A percentile compares a stretch with the other conserved stretches of the same genome.
phyloP scores from a whole-genome alignment of 92 coral and sea anemone species.

The Parazoanthus darwini region DNA sequence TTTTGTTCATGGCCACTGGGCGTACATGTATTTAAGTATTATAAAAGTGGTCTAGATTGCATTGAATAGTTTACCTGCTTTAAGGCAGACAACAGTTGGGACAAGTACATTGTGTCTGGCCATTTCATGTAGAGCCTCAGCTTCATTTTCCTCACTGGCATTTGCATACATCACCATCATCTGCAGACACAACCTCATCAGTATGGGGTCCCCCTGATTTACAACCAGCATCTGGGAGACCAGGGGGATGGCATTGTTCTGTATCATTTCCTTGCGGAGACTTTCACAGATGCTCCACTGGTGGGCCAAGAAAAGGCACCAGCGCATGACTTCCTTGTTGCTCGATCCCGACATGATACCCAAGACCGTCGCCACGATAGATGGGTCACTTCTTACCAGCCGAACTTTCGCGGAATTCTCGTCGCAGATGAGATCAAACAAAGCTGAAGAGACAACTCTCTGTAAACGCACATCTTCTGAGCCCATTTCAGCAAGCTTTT shows the following conservation, averaged over 20 bases:
- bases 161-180: slow-evolving; percentile 92
- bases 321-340: slow-evolving; percentile 86
- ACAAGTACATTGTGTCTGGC: slow-evolving; percentile 70
- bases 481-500: slow-evolving; percentile 58
- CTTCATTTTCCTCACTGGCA: slow-evolving; percentile 78
- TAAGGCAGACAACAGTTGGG: slow-evolving; percentile 82
- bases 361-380: slow-evolving; percentile 62
- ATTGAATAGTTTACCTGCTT: slow-evolving; percentile 63
- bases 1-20: too few species aligned
- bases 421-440: slow-evolving; percentile 83
- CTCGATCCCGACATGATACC: slow-evolving; percentile 67
- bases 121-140: slow-evolving; percentile 80
- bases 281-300: slow-evolving; percentile 84
- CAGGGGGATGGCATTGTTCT: slow-evolving; percentile 58
- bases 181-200: slow-evolving; percentile 88
- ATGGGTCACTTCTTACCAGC: slow-evolving; percentile 64
- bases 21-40: too few species aligned
- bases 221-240: slow-evolving; percentile 77
- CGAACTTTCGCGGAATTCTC: slow-evolving; percentile 60
- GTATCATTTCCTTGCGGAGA: slow-evolving; percentile 61
- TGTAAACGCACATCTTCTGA: slow-evolving; percentile 72
- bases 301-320: slow-evolving; percentile 77
- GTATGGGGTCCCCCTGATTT: slow-evolving; percentile 80
- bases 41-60: too few species aligned
- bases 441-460: slow-evolving; percentile 68